Evolutionary conservation across 1,140 invertebrate genomes (phyloP).

Genomic region (Hermatobates lingyangjiaoensis): DNA sequence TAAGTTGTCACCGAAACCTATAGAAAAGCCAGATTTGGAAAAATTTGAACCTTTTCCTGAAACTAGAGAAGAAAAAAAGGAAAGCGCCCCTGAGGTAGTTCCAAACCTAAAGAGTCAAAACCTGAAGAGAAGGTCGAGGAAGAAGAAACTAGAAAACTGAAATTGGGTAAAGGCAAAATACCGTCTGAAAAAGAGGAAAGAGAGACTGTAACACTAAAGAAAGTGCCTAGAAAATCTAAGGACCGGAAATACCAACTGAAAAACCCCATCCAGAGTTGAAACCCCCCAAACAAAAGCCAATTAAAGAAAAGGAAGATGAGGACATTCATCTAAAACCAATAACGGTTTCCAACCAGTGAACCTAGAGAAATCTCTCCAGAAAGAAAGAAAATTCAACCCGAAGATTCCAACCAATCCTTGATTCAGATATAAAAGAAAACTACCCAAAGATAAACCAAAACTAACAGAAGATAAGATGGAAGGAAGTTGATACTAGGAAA

Average conservation of each 20-base stretch:
- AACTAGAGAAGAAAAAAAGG: conserved; percentile 9
- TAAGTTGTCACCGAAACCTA: conserved; percentile 26
- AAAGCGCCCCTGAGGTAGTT: conserved; percentile 14
- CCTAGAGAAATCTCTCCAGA: too few relatives aligned
- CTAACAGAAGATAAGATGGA: conserved; percentile 20
- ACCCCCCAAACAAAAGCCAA: conserved; percentile 9
- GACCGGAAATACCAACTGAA: too few relatives aligned
- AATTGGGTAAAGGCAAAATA: conserved; percentile 23
- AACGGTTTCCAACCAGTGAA: too few relatives aligned
- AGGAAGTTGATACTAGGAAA: conserved; percentile 24
- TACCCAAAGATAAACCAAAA: too few relatives aligned
- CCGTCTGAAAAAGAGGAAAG: conserved; percentile 16
- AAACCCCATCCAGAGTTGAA: conserved; percentile 10
- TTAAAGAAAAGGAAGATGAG: not conserved
- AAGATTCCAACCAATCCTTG: too few relatives aligned
- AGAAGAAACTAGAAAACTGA: conserved; percentile 25
- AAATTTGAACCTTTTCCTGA: conserved; percentile 25
- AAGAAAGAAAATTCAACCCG: too few relatives aligned
- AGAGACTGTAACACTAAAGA: conserved; percentile 16
- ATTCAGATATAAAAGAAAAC: too few relatives aligned
- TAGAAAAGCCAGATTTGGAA: conserved; percentile 25
- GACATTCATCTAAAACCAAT: too few relatives aligned
- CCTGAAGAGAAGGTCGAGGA: conserved; percentile 25
- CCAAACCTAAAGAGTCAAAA: conserved; percentile 16
- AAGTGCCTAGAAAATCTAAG: conserved; percentile 9